phyloP scores from a whole-genome alignment of 92 coral and sea anemone species.

The Parazoanthus swiftii region DNA sequence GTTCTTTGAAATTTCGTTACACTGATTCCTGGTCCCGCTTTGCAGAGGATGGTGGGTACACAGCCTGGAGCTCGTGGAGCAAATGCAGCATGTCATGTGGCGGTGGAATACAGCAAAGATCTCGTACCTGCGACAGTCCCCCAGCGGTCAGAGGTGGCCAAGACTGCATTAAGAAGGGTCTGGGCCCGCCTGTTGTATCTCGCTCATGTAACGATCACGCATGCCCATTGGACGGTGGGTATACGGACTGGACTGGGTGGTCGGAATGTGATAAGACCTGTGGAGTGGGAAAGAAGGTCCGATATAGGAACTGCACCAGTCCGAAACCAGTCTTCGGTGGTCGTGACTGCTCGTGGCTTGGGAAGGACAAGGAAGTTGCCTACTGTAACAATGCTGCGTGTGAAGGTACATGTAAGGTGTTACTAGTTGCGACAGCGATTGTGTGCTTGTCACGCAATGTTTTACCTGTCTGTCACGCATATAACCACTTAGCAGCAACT shows the following conservation, averaged over 20 bases:
- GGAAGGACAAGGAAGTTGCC: conserved; percentile 70
- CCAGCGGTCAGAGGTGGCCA: conserved; percentile 84
- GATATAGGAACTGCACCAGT: conserved; percentile 82
- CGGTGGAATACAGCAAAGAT: conserved; percentile 80
- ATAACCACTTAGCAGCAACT: not conserved
- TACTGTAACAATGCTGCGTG: conserved; percentile 80
- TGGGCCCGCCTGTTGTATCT: conserved; percentile 80
- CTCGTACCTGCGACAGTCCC: conserved; percentile 86
- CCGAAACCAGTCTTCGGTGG: conserved; percentile 90
- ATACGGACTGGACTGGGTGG: conserved; percentile 98
- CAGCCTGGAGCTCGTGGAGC: conserved; percentile 93
- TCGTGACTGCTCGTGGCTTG: conserved; percentile 85
- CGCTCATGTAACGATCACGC: conserved; percentile 63
- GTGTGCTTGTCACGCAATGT: not conserved
- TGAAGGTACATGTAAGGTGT: conserved; percentile 61
- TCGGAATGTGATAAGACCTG: conserved; percentile 87
- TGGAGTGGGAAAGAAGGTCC: conserved; percentile 77
- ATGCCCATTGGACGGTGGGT: conserved; percentile 93
- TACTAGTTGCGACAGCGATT: not conserved
- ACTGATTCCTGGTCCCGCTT: not conserved
- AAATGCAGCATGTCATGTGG: conserved; percentile 88
- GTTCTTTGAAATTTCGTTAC: not conserved
- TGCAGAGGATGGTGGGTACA: conserved; percentile 82
- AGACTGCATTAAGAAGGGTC: conserved; percentile 71
- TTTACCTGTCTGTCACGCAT: not conserved